Percentiles rank a stretch among this genome's conserved stretches.
phyloP scores from a whole-genome alignment of 2,113 vertebrate genomes.

The Tyrannus savana region DNA sequence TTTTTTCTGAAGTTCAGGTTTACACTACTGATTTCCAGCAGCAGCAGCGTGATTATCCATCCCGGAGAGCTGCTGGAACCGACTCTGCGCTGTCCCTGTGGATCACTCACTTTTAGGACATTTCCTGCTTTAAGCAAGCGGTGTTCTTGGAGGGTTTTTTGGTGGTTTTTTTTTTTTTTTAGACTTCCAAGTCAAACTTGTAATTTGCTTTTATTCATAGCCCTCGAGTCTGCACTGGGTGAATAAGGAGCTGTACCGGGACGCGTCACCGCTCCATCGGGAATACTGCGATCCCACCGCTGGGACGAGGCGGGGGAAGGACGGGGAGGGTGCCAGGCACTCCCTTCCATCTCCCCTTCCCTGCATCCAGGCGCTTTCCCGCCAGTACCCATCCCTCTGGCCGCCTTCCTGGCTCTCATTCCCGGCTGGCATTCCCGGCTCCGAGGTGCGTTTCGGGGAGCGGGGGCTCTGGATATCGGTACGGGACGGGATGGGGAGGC shows the following conservation, averaged over 20 bases:
- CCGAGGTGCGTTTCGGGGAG: background rate
- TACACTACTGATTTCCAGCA: background rate
- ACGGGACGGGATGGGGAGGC: background rate
- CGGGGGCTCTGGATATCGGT: background rate
- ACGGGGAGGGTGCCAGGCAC: background rate
- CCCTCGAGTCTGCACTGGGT: background rate
- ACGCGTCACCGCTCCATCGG: background rate
- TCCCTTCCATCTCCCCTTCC: background rate
- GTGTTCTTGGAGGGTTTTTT: too few species aligned
- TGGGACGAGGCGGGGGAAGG: background rate
- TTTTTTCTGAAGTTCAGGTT: background rate
- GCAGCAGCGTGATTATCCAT: rapidly evolving
- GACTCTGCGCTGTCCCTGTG: rapidly evolving
- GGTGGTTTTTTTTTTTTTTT: background rate
- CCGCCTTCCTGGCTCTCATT: too few species aligned
- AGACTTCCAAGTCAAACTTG: too few species aligned
- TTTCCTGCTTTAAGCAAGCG: background rate
- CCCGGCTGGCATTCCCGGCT: too few species aligned
- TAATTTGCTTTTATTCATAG: background rate
- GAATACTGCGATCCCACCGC: background rate
- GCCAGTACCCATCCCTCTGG: rapidly evolving
- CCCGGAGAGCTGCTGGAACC: rapidly evolving
- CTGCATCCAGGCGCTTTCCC: too few species aligned
- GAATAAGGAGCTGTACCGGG: background rate
- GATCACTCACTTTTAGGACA: rapidly evolving